Evolutionary conservation across 2,797 vertebrate species (phyloP), one percentile per base, ranked within the genome.

Genomic region (Eospalax fontanierii): DNA sequence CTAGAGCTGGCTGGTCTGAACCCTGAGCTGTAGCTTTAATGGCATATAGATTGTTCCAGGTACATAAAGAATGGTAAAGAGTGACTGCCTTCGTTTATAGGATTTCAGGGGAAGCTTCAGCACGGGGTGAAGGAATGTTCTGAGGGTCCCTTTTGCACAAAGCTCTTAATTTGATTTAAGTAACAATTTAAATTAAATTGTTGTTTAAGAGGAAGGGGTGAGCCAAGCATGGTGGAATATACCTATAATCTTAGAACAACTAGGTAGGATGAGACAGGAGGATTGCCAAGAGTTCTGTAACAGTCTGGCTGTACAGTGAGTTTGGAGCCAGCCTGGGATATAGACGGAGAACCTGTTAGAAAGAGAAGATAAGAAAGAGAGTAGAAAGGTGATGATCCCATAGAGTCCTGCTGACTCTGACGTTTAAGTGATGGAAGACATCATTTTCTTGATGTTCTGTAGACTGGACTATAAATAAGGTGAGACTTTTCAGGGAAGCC

Each of bases 401-500:
- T 50, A 15, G 7, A 15, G 7, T 76, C 26, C 50, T 93, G 4
- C 21, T 86, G 19, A 74, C 22, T 71, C 28, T 82, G 18, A 21
- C 71, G 12, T 79, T 28, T 43, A 54, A 26, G 6, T 46, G 7
- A 16, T 7, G 50, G 38, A 65, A 78, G 81, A 76, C 5, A 4
- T 15, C 61, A 1, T 82, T 87, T 91, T 80, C 38, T 75, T 95
- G 28, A 61, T 85, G 26, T 54, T 87, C 16, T 94, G 2, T 80
- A 76, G 30, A 83, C 68, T 38, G 35, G 22, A 38, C 71, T 80
- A 54, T n/a, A 16, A 26, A 57, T 11, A 61, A 33, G n/a, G 3
- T 1, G 65, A 59, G 33, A 68, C 68, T 76, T 89, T 68, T 43
- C 83, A 14, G 87, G 68, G 61, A 85, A 1, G 33, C 1, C 15